Conservation (phyloP, 2,113 vertebrate genomes). For the Hemicordylus capensis region DNA sequence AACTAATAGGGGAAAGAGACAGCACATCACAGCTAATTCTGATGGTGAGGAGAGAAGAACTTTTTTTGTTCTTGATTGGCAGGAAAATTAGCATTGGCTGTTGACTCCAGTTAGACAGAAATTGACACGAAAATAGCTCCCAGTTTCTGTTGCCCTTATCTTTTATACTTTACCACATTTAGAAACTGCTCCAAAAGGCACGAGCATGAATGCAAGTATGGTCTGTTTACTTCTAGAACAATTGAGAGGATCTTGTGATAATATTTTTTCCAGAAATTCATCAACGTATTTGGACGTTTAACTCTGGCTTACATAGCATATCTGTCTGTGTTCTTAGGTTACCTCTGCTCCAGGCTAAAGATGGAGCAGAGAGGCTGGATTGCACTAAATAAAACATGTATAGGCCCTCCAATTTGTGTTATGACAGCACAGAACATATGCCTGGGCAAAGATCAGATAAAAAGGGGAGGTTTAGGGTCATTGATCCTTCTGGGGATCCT, state of each 20-base stretch:
- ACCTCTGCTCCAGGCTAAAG: too few species aligned
- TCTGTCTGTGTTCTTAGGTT: too few species aligned
- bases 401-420: too few species aligned
- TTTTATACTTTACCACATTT: background rate
- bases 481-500: too few species aligned
- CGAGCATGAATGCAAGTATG: background rate
- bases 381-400: too few species aligned
- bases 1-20: slow-evolving; percentile 8
- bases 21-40: background rate
- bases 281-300: background rate
- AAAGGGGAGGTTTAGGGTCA: too few species aligned
- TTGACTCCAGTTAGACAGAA: background rate
- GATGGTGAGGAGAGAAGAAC: background rate
- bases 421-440: too few species aligned
- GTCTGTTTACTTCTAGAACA: background rate
- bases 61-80: background rate
- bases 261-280: background rate
- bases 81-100: slow-evolving; percentile 7
- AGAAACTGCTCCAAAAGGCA: slow-evolving; percentile 19
- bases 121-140: background rate
- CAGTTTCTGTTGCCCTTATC: background rate
- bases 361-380: too few species aligned
- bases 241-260: background rate
- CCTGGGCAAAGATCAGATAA: too few species aligned
- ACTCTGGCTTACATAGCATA: background rate